Evolutionary conservation across 2,113 vertebrate species (phyloP), one percentile per base, ranked within the genome.

Genomic region (Dicrurus megarhynchus): DNA sequence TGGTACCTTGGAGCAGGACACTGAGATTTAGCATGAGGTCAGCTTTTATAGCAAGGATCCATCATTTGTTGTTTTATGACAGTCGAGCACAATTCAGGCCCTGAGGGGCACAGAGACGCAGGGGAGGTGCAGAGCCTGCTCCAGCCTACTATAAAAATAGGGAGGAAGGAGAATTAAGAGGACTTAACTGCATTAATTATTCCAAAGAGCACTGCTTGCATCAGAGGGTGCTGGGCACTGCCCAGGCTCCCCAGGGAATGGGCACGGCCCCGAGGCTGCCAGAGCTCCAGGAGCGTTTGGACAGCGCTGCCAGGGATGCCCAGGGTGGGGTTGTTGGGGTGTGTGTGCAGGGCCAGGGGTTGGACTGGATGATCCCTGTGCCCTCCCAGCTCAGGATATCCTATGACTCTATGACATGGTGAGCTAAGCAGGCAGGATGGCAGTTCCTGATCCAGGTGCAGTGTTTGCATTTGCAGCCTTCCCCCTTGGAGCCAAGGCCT

Each of bases 401-500:
- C 55, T 27, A 4, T 13, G 47, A 3, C 32, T 41, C 46, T 7
- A 0, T 16, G 55, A 8, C 2, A 5, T 0, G 1, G 26, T 26
- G 61, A 87, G 57, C 44, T 11, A 15, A 76, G 57, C 65, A 46
- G 68, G 46, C 50, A 74, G 71, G 50, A 41, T 16, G 32, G 26
- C 4, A 5, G 16, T 11, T 55, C 18, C 9, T 11, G 28, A 53
- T 21, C 59, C 59, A 53, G 28, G 3, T 7, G 11, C 6, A 7
- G 15, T 3, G 24, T 18, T 30, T 23, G 35, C n/a, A 7, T 52
- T 15, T 27, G 27, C 65, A 88, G 57, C 44, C 27, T 56, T 19
- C 23, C 50, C 28, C 28, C 41, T 52, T 15, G 42, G n/a, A 52
- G 61, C 49, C 71, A 27, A 33, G 47, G 20, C 12, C 44, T 41